Conservation (phyloP, 2,113 vertebrate species). For the Gila orcuttii region DNA sequence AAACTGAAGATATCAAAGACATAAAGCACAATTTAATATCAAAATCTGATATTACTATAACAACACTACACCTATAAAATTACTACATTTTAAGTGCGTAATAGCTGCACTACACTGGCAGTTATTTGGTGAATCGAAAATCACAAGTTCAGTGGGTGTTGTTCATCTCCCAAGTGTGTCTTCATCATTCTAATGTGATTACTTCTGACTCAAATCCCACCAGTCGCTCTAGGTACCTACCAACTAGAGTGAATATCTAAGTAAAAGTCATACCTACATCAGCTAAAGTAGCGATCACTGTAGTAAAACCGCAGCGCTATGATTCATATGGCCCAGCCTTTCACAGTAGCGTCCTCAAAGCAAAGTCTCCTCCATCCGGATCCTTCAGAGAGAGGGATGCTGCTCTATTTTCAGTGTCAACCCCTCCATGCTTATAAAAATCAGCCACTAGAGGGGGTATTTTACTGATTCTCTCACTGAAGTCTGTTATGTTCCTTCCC, state of each 20-base stretch:
- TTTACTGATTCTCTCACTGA: conserved; percentile 15
- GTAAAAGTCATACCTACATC: conserved; percentile 41
- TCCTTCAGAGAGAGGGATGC: background rate
- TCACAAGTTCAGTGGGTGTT: background rate
- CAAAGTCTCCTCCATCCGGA: background rate
- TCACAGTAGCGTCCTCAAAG: background rate
- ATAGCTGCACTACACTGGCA: conserved; percentile 49
- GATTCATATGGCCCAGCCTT: conserved; percentile 28
- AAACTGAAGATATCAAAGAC: conserved; percentile 1
- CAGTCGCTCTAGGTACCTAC: conserved; percentile 1
- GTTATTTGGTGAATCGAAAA: conserved; percentile 27
- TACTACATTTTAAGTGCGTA: conserved; percentile 19
- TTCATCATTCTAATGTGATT: background rate
- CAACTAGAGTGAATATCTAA: conserved; percentile 42
- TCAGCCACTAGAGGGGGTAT: conserved; percentile 31
- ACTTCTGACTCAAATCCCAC: background rate
- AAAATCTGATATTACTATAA: conserved; percentile 25
- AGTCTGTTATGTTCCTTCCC: conserved; percentile 49
- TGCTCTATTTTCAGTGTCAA: background rate
- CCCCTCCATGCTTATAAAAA: conserved; percentile 19
- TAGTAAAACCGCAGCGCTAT: background rate
- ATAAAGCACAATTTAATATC: background rate
- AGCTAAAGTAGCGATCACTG: conserved; percentile 30
- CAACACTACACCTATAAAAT: conserved; percentile 22
- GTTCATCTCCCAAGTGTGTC: background rate